Conservation (phyloP, 2,888 invertebrate genomes). For the Euplagia quadripunctaria region DNA sequence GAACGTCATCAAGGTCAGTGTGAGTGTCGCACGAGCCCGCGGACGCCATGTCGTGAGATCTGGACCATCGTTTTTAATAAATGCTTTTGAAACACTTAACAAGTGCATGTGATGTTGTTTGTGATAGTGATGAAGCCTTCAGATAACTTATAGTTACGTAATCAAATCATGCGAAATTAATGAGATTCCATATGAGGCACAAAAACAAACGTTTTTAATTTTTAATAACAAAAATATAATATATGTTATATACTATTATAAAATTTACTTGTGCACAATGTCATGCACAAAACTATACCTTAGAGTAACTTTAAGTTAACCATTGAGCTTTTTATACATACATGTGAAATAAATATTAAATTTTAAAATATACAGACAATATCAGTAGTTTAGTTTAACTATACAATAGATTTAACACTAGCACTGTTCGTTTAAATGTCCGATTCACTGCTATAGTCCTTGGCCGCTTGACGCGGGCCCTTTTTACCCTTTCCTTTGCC, state of each 20-base stretch:
- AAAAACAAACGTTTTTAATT: constrained; percentile 75
- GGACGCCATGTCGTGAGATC: constrained; percentile 11
- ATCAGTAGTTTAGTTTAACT: constrained; percentile 60
- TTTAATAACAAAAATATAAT: constrained; percentile 78
- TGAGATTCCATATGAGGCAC: constrained; percentile 85
- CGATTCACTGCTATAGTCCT: constrained; percentile 7
- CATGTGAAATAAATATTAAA: constrained; percentile 70
- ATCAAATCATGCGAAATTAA: constrained; percentile 63
- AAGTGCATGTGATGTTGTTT: constrained; percentile 60
- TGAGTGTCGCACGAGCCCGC: background rate
- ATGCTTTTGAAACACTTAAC: constrained; percentile 34
- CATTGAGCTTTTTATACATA: constrained; percentile 87
- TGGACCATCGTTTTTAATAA: constrained; percentile 23
- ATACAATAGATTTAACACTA: constrained; percentile 62
- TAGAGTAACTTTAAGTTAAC: constrained; percentile 84
- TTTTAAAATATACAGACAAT: constrained; percentile 73
- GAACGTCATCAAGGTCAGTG: background rate
- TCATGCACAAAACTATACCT: constrained; percentile 77
- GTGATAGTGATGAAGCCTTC: constrained; percentile 64
- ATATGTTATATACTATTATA: constrained; percentile 71
- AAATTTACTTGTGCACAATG: constrained; percentile 79
- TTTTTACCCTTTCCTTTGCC: constrained; percentile 21
- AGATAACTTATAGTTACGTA: constrained; percentile 53
- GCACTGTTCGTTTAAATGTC: constrained; percentile 37
- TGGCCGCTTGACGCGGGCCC: background rate